These are phyloP conservation scores for Sebastes itinus DNA, from an alignment of 2,797 vertebrate genomes.

Conservation along the genomic window DNA sequence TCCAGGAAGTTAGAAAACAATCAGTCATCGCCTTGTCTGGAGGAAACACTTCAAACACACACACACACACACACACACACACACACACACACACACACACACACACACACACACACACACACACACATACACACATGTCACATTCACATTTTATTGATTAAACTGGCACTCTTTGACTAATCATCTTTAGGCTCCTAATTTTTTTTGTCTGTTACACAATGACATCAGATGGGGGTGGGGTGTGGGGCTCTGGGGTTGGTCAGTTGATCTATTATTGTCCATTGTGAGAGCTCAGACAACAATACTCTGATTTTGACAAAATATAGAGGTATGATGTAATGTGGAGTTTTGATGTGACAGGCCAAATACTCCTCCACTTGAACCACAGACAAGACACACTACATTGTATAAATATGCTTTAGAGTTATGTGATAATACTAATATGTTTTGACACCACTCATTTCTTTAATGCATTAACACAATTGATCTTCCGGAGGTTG, in stretches of 20 bases:
- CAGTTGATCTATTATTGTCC: background rate
- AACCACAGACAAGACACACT: background rate
- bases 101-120: background rate
- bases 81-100: background rate
- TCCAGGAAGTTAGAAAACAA: background rate
- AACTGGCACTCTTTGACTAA: background rate
- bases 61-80: background rate
- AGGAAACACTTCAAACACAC: background rate
- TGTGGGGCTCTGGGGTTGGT: background rate
- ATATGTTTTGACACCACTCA: too few species aligned
- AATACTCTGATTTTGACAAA: background rate
- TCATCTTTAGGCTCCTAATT: background rate
- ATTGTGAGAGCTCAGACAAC: background rate
- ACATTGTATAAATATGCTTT: background rate
- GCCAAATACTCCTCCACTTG: background rate
- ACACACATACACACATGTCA: background rate
- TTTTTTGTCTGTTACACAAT: background rate
- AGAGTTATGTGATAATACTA: too few species aligned
- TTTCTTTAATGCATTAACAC: too few species aligned
- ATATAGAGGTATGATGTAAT: background rate
- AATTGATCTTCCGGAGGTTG: too few species aligned
- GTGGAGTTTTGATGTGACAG: background rate
- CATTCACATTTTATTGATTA: background rate
- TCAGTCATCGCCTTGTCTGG: background rate
- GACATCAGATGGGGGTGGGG: background rate